These are phyloP conservation scores for Saccostrea cuccullata DNA, from an alignment of 1,140 invertebrate genomes.

Conservation along the genomic window DNA sequence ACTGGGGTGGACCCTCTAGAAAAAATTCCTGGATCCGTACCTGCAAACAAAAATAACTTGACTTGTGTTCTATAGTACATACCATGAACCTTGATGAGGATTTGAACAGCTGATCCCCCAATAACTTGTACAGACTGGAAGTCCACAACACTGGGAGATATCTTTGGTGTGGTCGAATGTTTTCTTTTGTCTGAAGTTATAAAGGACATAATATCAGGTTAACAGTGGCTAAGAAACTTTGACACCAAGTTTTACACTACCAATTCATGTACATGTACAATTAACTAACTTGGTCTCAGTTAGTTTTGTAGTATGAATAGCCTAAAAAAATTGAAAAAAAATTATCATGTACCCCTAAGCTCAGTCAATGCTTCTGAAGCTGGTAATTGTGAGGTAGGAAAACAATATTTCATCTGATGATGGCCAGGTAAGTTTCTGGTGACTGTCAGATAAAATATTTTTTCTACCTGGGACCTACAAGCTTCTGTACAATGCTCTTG, in stretches of 20 bases:
- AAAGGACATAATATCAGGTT: not conserved
- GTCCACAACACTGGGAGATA: slow-evolving; percentile 37
- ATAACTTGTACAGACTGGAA: slow-evolving; percentile 51
- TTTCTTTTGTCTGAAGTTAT: slow-evolving; percentile 15
- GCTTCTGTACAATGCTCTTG: too few relatives aligned
- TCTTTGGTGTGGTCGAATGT: slow-evolving; percentile 19
- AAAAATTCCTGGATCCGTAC: not conserved
- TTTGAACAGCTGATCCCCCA: slow-evolving; percentile 23
- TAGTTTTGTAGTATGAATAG: not conserved
- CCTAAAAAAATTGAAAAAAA: not conserved
- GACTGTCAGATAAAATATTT: too few relatives aligned
- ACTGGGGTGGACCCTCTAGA: not conserved
- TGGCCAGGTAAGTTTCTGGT: too few relatives aligned
- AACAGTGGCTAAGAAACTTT: too few relatives aligned
- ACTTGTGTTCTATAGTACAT: not conserved
- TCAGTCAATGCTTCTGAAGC: too few relatives aligned
- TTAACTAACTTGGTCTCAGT: too few relatives aligned
- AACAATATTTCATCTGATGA: too few relatives aligned
- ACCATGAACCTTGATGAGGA: slow-evolving; percentile 55
- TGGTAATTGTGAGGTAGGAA: too few relatives aligned
- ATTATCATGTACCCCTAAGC: not conserved
- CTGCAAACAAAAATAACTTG: not conserved
- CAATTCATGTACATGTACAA: too few relatives aligned
- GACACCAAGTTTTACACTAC: too few relatives aligned
- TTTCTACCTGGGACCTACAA: too few relatives aligned